Evolutionary conservation across 2,113 vertebrate species (phyloP).

Genomic region (Odontophorus gujanensis): DNA sequence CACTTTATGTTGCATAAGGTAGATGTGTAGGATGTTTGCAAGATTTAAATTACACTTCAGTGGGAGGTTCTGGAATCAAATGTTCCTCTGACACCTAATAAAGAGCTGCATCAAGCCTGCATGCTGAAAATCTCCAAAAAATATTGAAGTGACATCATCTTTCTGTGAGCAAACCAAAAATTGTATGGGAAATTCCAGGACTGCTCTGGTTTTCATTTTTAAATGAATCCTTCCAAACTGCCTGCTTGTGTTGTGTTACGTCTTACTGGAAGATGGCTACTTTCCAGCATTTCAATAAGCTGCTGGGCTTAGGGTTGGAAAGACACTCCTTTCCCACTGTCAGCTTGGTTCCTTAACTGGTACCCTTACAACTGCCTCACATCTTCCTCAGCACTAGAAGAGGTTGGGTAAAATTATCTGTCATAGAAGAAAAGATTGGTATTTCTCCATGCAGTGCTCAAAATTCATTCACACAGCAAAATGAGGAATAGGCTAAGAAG

Average conservation of each 20-base stretch:
- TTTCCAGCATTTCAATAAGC: background rate
- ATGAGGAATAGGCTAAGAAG: background rate
- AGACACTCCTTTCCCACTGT: background rate
- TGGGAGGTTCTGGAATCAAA: constrained; percentile 65
- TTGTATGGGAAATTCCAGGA: background rate
- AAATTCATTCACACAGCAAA: background rate
- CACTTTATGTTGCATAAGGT: constrained; percentile 50
- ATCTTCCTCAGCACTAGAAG: background rate
- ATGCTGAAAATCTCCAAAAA: background rate
- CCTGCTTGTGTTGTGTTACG: background rate
- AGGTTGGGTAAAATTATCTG: background rate
- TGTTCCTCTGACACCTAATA: constrained; percentile 50
- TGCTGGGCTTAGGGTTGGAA: background rate
- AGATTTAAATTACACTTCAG: constrained; percentile 62
- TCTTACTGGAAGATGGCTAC: background rate
- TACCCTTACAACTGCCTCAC: background rate
- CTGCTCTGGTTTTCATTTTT: background rate
- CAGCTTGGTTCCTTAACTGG: background rate
- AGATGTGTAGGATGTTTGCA: constrained; percentile 55
- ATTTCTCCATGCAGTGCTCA: background rate
- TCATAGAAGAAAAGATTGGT: background rate
- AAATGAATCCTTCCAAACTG: background rate
- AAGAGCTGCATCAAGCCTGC: background rate
- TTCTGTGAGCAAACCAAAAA: background rate
- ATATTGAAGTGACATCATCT: background rate